These are phyloP conservation scores for Trachelus troglodyta DNA, from an alignment of 2,888 invertebrate genomes.

Conservation along the genomic window DNA sequence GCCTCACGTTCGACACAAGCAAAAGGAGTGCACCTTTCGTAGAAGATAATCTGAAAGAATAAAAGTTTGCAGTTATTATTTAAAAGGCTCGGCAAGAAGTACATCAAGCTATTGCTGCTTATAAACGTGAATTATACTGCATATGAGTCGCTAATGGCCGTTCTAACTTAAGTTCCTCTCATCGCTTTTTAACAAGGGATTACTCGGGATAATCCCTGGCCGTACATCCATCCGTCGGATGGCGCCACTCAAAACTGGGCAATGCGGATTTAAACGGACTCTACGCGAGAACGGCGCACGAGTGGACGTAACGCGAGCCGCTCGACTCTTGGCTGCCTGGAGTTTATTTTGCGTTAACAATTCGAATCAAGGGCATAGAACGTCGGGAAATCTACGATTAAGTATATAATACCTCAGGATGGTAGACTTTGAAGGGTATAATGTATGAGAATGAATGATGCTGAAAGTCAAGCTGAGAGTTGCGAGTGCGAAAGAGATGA, in stretches of 20 bases:
- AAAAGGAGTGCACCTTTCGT: not conserved
- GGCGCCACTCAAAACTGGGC: conserved; percentile 19
- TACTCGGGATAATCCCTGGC: conserved; percentile 17
- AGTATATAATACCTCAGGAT: not conserved
- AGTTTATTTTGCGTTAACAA: conserved; percentile 13
- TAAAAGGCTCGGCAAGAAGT: not conserved
- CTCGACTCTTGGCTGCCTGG: not conserved
- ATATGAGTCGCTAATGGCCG: conserved; percentile 25
- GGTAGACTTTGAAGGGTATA: not conserved
- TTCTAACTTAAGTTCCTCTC: conserved; percentile 23
- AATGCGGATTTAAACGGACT: conserved; percentile 6
- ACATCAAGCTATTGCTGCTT: not conserved
- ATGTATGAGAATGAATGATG: not conserved
- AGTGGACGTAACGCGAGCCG: not conserved
- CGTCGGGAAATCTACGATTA: not conserved
- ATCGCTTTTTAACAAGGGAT: conserved; percentile 39
- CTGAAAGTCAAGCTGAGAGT: not conserved
- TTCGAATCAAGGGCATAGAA: not conserved
- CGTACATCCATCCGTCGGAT: conserved; percentile 30
- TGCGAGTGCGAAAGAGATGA: not conserved
- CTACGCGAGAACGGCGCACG: not conserved
- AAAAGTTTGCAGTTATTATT: not conserved
- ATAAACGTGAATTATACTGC: not conserved
- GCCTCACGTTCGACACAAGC: not conserved
- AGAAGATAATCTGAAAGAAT: not conserved